Evolutionary conservation across 2,888 invertebrate genomes (phyloP).

Genomic region (Platycheirus rosarum): DNA sequence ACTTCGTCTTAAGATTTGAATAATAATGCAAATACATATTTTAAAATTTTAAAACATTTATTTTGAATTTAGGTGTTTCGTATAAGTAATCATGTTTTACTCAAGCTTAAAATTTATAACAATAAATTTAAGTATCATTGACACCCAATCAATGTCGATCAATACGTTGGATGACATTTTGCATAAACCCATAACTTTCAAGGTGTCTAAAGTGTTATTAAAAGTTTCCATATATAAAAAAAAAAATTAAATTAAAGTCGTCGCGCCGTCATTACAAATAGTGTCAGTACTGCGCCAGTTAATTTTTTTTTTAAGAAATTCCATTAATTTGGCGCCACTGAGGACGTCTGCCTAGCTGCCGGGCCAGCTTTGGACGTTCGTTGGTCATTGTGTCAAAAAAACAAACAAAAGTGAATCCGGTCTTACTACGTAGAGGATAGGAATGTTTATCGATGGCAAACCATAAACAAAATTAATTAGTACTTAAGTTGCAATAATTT

Average conservation of each 20-base stretch:
- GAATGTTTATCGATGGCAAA: conserved; percentile 21
- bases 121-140: not conserved
- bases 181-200: not conserved
- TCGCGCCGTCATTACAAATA: not conserved
- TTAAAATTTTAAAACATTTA: not conserved
- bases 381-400: conserved; percentile 4
- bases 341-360: conserved; percentile 7
- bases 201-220: not conserved
- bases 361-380: too few species aligned
- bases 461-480: conserved; percentile 30
- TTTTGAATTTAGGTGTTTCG: conserved; percentile 8
- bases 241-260: too few species aligned
- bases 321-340: conserved; percentile 29
- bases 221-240: conserved; percentile 31
- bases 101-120: conserved; percentile 7
- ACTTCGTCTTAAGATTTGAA: too few species aligned
- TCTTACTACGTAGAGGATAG: conserved; percentile 3
- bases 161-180: conserved; percentile 5
- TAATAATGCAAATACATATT: too few species aligned
- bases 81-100: not conserved
- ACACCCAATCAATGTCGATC: conserved; percentile 32
- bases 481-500: conserved; percentile 7
- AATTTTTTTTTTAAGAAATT: not conserved
- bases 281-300: not conserved
- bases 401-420: conserved; percentile 7